Evolutionary conservation across 2,888 invertebrate species (phyloP), one percentile per base, ranked within the genome.

Genomic region (Drosophila yooni): DNA sequence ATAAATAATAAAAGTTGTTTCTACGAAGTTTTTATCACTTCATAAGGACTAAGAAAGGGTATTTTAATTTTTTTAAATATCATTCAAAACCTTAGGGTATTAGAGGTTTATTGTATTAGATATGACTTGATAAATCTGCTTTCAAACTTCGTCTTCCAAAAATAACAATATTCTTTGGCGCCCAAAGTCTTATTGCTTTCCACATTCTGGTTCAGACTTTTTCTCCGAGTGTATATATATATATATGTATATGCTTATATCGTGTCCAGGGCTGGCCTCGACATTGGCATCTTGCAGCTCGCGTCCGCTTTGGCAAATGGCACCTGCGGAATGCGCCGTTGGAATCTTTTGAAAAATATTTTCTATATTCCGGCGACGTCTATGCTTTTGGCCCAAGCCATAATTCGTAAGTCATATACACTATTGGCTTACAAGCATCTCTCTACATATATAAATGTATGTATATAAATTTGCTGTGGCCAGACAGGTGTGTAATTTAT

Each of bases 401-500:
- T 85, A 82, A 88, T 83, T 84, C 66, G 29, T 59, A 51, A 69
- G 63, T 69, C 66, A 25, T 54, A 63, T 50, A 57, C 54, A 36
- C 54, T 54, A 53, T 27, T 46, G 46, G 46, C 15, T 46, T 46
- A 8, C 46, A 46, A 25, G 46, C 25, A 46, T 25, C 46, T 46
- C 46, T 27, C 51, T 57, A 65, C 43, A 60, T 34, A 52, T 11
- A 36, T 43, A 31, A 15, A 8, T 21, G 8, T 34, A 33, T 60
- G 69, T 50, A 69, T 69, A 71, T 68, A 77, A 77, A 83, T 85
- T 88, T 83, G 68, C 83, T 87, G 87, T 83, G 90, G 79, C 82
- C 92, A 92, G 91, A 91, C 91, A 92, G 92, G 92, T 92, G 91
- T 92, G 91, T 92, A 92, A 92, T 92, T 91, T 92, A 92, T 92